phyloP scores from a whole-genome alignment of 2,797 vertebrate species.

The Psittacula derbiana region DNA sequence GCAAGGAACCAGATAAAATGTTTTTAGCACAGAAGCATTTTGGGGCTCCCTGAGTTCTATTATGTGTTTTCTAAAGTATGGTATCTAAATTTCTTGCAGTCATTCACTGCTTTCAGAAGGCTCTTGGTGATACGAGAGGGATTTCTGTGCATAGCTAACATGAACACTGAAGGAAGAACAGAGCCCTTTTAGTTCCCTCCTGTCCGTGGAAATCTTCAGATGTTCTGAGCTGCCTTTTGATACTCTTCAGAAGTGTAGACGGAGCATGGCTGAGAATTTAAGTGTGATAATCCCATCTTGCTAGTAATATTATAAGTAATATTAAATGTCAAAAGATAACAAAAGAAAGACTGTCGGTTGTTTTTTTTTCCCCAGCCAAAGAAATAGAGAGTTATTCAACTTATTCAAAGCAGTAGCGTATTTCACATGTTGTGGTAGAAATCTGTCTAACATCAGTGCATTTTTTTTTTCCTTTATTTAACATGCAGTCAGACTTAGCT shows the following conservation, averaged over 20 bases:
- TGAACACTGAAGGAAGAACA: not conserved
- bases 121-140: not conserved
- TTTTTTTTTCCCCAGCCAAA: not conserved
- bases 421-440: not conserved
- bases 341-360: not conserved
- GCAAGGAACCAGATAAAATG: not conserved
- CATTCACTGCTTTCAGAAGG: not conserved
- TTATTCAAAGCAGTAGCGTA: constrained; percentile 1
- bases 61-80: not conserved
- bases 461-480: not conserved
- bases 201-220: constrained; percentile 17
- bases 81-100: not conserved
- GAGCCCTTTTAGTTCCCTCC: not conserved
- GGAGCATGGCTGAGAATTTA: constrained; percentile 17
- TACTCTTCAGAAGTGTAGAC: not conserved
- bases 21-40: not conserved
- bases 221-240: constrained; percentile 31
- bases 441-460: not conserved
- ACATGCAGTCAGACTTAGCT: not conserved
- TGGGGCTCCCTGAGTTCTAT: not conserved
- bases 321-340: constrained; percentile 41
- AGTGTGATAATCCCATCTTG: constrained; percentile 33
- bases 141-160: not conserved
- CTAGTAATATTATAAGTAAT: constrained; percentile 23
- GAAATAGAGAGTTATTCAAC: not conserved